phyloP scores from a whole-genome alignment of 2,113 vertebrate genomes.

The Dromas ardeola region DNA sequence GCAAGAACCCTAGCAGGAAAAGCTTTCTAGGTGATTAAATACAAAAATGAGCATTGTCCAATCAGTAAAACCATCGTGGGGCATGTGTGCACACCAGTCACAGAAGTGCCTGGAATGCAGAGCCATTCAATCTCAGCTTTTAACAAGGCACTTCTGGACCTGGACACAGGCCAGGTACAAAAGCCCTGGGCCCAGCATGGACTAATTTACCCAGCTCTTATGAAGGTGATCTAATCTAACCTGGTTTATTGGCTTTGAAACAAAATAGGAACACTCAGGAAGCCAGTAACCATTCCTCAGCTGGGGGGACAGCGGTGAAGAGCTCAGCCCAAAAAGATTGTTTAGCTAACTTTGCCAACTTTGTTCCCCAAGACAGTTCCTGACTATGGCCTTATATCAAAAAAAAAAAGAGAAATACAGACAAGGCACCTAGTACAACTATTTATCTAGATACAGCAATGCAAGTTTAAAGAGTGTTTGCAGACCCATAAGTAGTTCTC shows the following conservation, averaged over 20 bases:
- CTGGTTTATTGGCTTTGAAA: neutral
- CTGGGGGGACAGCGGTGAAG: neutral
- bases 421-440: neutral
- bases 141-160: constrained; percentile 30
- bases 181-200: neutral
- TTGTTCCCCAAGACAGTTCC: neutral
- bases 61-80: neutral
- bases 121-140: constrained; percentile 11
- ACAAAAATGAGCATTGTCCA: neutral
- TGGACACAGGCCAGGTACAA: constrained; percentile 30
- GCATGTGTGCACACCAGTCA: neutral
- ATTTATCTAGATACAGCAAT: neutral
- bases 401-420: neutral
- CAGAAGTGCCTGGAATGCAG: constrained; percentile 20
- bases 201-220: constrained; percentile 17
- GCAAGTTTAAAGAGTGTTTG: neutral
- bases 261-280: neutral
- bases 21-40: constrained; percentile 25
- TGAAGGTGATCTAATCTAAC: neutral
- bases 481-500: neutral
- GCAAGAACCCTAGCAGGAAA: neutral
- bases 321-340: neutral
- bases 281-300: neutral
- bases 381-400: neutral
- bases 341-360: neutral